Percentiles rank a stretch among this genome's conserved stretches.
phyloP scores from a whole-genome alignment of 2,113 vertebrate species.

The Tylochromis polylepis region DNA sequence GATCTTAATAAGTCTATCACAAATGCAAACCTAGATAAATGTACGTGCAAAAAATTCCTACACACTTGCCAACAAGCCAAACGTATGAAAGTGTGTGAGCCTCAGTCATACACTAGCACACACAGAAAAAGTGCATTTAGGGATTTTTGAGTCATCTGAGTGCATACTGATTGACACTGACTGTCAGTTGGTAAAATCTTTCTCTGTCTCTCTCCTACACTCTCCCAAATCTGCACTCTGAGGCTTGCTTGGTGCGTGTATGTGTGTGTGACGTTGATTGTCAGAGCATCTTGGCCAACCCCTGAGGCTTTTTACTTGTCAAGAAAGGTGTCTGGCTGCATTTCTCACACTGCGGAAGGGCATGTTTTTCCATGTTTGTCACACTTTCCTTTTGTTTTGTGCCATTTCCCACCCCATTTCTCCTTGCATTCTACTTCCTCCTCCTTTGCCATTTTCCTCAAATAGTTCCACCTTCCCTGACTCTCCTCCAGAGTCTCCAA shows the following conservation, averaged over 20 bases:
- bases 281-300: slow-evolving; percentile 26
- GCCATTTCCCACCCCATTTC: slow-evolving; percentile 27
- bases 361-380: slow-evolving; percentile 18
- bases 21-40: neutral
- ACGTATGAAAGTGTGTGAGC: neutral
- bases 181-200: slow-evolving; percentile 29
- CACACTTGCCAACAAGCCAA: neutral
- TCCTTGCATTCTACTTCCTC: neutral
- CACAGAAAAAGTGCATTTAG: slow-evolving; percentile 19
- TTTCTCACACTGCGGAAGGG: slow-evolving; percentile 23
- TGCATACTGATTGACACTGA: slow-evolving; percentile 38
- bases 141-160: slow-evolving; percentile 20
- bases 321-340: slow-evolving; percentile 36
- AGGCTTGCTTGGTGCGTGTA: neutral
- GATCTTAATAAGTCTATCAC: neutral
- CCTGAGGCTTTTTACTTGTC: slow-evolving; percentile 48
- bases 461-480: neutral
- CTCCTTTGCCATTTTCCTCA: neutral
- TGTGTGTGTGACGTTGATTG: slow-evolving; percentile 27
- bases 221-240: slow-evolving; percentile 1
- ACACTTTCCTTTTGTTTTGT: slow-evolving; percentile 25
- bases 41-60: neutral
- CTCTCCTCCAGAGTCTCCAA: neutral
- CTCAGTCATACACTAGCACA: neutral
- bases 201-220: neutral